Percentiles rank a stretch among this genome's conserved stretches.
Evolutionary conservation across 2,113 vertebrate genomes (phyloP).

Genomic region (Chionis minor): DNA sequence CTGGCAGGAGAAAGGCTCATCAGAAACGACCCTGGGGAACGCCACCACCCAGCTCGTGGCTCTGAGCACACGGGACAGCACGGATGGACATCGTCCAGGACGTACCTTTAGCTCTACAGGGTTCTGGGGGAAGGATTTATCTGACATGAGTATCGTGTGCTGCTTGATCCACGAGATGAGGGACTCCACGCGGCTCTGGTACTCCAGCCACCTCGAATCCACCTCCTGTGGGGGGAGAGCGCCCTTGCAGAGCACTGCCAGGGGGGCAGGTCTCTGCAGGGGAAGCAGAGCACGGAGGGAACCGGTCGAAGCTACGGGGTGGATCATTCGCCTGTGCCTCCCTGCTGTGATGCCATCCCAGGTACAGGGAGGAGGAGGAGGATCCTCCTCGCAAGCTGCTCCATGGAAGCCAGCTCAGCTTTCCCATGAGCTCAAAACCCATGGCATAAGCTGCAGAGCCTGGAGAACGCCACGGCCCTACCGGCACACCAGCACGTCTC

Average conservation of each 20-base stretch:
- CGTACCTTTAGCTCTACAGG: conserved; percentile 96
- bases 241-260: background rate
- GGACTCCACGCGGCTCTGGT: conserved; percentile 88
- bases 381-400: background rate
- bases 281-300: background rate
- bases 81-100: fast-evolving
- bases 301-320: fast-evolving
- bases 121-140: conserved; percentile 96
- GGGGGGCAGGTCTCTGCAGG: fast-evolving
- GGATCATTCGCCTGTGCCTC: background rate
- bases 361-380: background rate
- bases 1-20: conserved; percentile 67
- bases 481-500: background rate
- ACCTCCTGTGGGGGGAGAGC: conserved; percentile 79
- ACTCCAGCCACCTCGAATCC: conserved; percentile 92
- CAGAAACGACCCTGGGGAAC: background rate
- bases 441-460: background rate
- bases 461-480: fast-evolving
- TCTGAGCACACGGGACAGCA: fast-evolving
- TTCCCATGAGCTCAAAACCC: background rate
- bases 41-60: fast-evolving
- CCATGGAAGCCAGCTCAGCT: background rate
- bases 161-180: conserved; percentile 96
- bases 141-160: conserved; percentile 90
- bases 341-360: background rate